Conservation (phyloP, 2,113 vertebrate genomes). For the Ellobius talpinus region DNA sequence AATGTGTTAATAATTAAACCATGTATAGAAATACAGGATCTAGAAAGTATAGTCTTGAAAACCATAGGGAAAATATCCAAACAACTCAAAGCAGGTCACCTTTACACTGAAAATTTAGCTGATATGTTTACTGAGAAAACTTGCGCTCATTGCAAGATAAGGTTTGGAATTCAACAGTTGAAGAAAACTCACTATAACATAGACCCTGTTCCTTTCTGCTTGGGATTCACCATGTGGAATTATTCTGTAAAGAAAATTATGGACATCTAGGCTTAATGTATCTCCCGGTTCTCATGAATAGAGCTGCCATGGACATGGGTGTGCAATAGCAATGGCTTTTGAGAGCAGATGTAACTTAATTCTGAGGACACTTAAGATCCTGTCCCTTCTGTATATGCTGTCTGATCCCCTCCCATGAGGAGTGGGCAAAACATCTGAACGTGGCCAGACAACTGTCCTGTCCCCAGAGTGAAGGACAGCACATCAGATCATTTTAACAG, state of each 20-base stretch:
- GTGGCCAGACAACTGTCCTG: rapidly evolving
- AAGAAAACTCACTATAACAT: neutral
- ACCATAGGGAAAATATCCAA: neutral
- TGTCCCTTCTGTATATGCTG: too few species aligned
- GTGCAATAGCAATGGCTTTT: neutral
- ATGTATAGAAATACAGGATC: neutral
- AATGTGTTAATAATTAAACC: neutral
- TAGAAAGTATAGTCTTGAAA: neutral
- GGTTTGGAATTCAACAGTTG: neutral
- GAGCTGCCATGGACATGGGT: neutral
- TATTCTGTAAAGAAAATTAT: neutral
- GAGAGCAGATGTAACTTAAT: neutral
- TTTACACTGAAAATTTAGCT: neutral
- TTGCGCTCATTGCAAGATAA: neutral
- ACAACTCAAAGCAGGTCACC: neutral
- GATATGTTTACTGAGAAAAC: neutral
- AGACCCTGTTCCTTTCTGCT: neutral
- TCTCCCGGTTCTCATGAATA: neutral
- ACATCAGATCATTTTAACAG: neutral
- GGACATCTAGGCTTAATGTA: neutral
- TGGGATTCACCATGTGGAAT: neutral
- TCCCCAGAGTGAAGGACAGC: neutral
- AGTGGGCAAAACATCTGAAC: neutral
- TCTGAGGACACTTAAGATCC: neutral
- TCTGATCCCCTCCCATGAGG: neutral